Base-by-base conservation (phyloP, 2,113 vertebrate genomes). In the Uria aalge region DNA sequence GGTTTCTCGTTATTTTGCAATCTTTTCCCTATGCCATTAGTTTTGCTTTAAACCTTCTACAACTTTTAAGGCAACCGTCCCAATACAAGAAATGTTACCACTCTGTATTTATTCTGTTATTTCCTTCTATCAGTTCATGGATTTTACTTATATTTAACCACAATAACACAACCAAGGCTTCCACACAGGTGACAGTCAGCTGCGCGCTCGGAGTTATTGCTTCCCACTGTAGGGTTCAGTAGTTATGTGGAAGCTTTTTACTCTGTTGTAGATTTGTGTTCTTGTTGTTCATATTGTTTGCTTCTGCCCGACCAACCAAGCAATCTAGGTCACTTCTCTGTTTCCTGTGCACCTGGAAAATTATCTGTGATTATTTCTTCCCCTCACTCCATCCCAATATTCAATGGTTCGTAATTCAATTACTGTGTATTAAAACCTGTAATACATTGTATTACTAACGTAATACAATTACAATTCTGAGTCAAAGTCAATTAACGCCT, bases 271-370 rank as follows among this genome's bases (percentile, higher is more conserved):
- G 5, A 8, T 48, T 50, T 72, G 7, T 87, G n/a, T 55, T 66
- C 32, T 67, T 67, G 6, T 16, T 79, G 47, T 40, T 45, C 4
- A 0, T 18, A 32, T 14, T 62, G 21, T 67, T 72, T 78, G 19
- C 52, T 72, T 78, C 38, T 56, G 12, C 36, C n/a, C 0, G 0
- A 48, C 21, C 1, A 6, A 74, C 22, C 26, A 59, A 75, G 18
- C 23, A 47, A 47, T 41, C n/a, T 50, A 89, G 47, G 38, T 89
- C 5, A 6, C 12, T 57, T 78, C 23, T 64, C 26, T 88, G 14
- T 79, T 71, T 77, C 47, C 41, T 3, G 1, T 32, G 21, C n/a
- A 60, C 9, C 12, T 94, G 20, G 41, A 88, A 81, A 59, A 26
- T 43, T 24, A 41, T 16, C 27, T 75, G 23, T 0, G 3, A 60